Percentiles rank a stretch among this genome's conserved stretches.
Conservation (phyloP, 2,797 vertebrate species). For the Acanthiza pusilla region DNA sequence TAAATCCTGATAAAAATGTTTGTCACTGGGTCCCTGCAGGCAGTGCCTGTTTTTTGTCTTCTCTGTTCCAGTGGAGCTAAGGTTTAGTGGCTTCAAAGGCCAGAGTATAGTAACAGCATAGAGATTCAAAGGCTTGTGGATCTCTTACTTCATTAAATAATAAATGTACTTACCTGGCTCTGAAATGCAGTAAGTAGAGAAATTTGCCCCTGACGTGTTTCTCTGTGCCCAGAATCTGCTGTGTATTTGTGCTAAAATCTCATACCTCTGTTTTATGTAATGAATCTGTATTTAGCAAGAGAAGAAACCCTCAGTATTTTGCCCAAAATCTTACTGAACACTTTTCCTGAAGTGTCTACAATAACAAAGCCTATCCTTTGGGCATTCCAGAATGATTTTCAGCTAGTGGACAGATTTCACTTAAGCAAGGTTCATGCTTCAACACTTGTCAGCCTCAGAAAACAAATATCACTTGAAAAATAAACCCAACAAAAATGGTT, state of each 20-base stretch:
- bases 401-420: neutral
- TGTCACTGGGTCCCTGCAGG: neutral
- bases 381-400: neutral
- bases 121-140: neutral
- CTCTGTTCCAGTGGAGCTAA: neutral
- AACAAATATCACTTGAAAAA: neutral
- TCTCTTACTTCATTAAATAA: neutral
- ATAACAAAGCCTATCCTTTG: neutral
- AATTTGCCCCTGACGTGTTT: neutral
- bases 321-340: neutral
- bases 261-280: neutral
- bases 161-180: neutral
- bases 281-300: neutral
- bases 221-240: neutral
- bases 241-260: neutral
- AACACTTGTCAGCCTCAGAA: neutral
- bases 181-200: neutral
- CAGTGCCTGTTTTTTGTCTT: neutral
- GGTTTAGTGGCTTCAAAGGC: constrained; percentile 22
- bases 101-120: neutral
- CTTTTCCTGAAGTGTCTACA: neutral
- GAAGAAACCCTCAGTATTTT: neutral
- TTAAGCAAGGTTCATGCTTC: neutral
- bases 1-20: constrained; percentile 40
- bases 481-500: neutral